Evolutionary conservation across 2,888 invertebrate species (phyloP), one percentile per base, ranked within the genome.

Genomic region (Leucophenga montana): DNA sequence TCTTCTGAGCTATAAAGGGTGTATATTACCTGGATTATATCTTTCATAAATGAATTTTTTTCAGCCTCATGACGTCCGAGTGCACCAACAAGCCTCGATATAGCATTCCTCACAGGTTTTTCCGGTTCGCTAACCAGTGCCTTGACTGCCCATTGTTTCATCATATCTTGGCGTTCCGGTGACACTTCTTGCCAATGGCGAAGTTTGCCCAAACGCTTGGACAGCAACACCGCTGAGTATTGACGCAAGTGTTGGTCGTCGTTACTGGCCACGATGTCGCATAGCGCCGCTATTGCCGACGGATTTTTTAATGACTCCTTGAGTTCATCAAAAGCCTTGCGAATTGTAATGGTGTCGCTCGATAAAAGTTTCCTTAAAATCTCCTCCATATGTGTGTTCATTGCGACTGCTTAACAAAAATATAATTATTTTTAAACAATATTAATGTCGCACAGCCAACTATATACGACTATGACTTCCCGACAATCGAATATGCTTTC

Each of bases 1-100:
- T 89, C 88, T 1, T 84, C 66, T 1, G 85, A 82, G 59, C 77
- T 84, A 71, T 87, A 87, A 59, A 83, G 83, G n/a, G 76, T 80
- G 71, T 85, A 88, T 50, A 89, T 85, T 69, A 88, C 88, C 67
- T 86, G 85, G 4, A 89, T 74, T 1, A 89, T 80, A 33, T 89
- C 87, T 1, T 73, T 74, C 75, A 86, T 82, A 87, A 88, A 89
- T 16, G 85, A 77, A 69, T 87, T 82, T 65, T 90, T 90, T 0
- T 91, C 90, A 76, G 93, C 90, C 87, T 95, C 95, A 86, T 94
- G 93, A 77, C 93, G 93, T 13, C 94, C 92, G 68, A 95, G 89
- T 0, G 92, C 91, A 27, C 93, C 95, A 77, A 94, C 91, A 72
- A 95, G 90, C 85, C 94, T 93, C 1, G 93, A 93, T 75, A 95